These are phyloP conservation scores for Drosophila nasuta DNA, from an alignment of 1,140 invertebrate species.

Conservation along the genomic window DNA sequence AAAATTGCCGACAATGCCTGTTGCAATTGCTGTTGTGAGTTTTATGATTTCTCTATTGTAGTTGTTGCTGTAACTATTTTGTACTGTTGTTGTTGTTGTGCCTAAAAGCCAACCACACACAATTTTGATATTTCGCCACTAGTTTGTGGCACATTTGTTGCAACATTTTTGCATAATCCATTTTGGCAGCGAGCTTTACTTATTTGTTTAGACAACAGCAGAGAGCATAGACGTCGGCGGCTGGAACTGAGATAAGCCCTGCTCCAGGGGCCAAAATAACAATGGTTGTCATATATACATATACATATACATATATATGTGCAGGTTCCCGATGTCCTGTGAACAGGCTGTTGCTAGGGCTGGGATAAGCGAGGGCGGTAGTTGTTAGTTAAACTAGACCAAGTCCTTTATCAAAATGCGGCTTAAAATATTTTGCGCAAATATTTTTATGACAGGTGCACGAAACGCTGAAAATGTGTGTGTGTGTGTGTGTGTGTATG, in stretches of 20 bases:
- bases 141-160: constrained; percentile 45
- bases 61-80: not conserved
- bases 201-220: constrained; percentile 45
- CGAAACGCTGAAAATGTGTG: constrained; percentile 19
- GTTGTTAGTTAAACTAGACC: constrained; percentile 21
- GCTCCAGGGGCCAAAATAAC: constrained; percentile 29
- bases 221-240: constrained; percentile 12
- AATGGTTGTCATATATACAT: constrained; percentile 39
- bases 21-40: not conserved
- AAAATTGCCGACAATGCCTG: not conserved
- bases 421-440: constrained; percentile 80
- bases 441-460: constrained; percentile 79
- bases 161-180: constrained; percentile 52
- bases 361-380: constrained; percentile 18
- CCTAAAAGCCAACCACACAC: constrained; percentile 38
- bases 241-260: constrained; percentile 32
- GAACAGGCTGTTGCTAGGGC: not conserved
- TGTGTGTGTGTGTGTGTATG: not conserved
- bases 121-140: constrained; percentile 39
- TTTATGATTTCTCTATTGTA: constrained; percentile 10
- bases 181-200: constrained; percentile 14
- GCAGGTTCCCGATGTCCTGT: constrained; percentile 8
- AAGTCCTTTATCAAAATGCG: constrained; percentile 79
- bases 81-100: constrained; percentile 12
- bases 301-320: constrained; percentile 21